A percentile compares a stretch with the other conserved stretches of the same genome.
Evolutionary conservation across 2,113 vertebrate genomes (phyloP).

Genomic region (Orcinus orca): DNA sequence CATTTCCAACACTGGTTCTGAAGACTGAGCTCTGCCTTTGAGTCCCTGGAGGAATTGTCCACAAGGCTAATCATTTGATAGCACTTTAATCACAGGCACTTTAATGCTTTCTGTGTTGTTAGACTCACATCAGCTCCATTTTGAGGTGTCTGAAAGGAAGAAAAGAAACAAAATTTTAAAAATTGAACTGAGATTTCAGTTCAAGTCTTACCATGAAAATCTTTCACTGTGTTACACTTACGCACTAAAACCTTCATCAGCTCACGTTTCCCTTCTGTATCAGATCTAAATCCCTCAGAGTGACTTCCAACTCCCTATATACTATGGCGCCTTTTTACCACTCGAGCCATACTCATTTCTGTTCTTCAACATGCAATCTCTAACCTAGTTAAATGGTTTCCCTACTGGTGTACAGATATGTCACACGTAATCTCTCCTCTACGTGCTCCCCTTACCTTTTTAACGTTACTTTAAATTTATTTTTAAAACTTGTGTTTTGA

Average conservation of each 20-base stretch:
- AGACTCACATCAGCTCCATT: slow-evolving; percentile 27
- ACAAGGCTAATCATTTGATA: slow-evolving; percentile 33
- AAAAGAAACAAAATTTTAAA: slow-evolving; percentile 53
- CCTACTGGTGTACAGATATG: neutral
- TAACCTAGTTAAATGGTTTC: slow-evolving; percentile 4
- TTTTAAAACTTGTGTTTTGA: slow-evolving; percentile 28
- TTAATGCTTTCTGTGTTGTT: slow-evolving; percentile 62
- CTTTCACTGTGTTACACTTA: slow-evolving; percentile 46
- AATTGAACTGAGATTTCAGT: slow-evolving; percentile 58
- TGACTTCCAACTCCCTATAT: slow-evolving; percentile 2
- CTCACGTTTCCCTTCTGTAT: slow-evolving; percentile 12
- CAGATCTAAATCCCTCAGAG: slow-evolving; percentile 31
- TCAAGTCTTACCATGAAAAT: slow-evolving; percentile 43
- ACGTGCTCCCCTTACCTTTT: neutral
- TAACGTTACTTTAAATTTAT: slow-evolving; percentile 1
- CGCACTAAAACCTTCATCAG: slow-evolving; percentile 38
- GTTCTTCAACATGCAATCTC: neutral
- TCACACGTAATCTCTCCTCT: neutral
- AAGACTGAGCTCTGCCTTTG: slow-evolving; percentile 29
- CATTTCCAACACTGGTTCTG: slow-evolving; percentile 42
- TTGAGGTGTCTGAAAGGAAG: slow-evolving; percentile 53
- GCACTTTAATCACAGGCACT: slow-evolving; percentile 56
- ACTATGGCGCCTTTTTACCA: neutral
- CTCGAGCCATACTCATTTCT: neutral
- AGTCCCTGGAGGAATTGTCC: slow-evolving; percentile 13